These are phyloP conservation scores for Rhea pennata DNA, from an alignment of 2,113 vertebrate species.

Conservation along the genomic window DNA sequence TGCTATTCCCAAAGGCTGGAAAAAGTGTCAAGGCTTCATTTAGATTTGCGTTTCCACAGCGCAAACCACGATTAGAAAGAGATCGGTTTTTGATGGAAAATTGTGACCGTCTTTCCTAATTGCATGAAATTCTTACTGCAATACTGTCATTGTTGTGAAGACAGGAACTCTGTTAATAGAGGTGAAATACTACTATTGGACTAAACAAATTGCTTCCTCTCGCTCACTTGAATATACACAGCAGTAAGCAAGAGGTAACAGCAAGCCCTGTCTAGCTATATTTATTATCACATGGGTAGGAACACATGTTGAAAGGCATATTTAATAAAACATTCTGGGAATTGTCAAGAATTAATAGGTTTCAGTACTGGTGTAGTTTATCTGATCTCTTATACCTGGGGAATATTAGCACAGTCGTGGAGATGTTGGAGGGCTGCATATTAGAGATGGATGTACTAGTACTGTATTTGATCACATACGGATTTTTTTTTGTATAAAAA, in stretches of 20 bases:
- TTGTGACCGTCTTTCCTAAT: neutral
- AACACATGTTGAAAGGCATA: accelerated
- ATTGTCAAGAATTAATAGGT: neutral
- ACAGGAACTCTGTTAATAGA: neutral
- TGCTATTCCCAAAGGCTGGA: neutral
- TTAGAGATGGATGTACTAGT: no score
- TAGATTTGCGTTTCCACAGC: accelerated
- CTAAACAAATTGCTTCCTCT: no score
- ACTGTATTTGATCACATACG: accelerated
- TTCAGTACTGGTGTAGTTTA: accelerated
- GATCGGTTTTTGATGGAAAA: neutral
- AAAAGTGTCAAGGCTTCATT: neutral
- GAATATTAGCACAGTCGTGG: accelerated
- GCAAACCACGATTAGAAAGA: neutral
- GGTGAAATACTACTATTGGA: neutral
- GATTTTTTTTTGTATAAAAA: neutral
- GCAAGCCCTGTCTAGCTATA: accelerated
- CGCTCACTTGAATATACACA: accelerated
- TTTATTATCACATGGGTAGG: accelerated
- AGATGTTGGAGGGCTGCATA: neutral
- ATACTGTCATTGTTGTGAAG: accelerated
- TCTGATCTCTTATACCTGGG: neutral
- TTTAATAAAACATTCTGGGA: accelerated
- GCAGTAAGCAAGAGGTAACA: no score
- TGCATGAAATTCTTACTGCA: accelerated